Evolutionary conservation across 2,888 invertebrate genomes (phyloP).

Genomic region (Leistus spinibarbis): DNA sequence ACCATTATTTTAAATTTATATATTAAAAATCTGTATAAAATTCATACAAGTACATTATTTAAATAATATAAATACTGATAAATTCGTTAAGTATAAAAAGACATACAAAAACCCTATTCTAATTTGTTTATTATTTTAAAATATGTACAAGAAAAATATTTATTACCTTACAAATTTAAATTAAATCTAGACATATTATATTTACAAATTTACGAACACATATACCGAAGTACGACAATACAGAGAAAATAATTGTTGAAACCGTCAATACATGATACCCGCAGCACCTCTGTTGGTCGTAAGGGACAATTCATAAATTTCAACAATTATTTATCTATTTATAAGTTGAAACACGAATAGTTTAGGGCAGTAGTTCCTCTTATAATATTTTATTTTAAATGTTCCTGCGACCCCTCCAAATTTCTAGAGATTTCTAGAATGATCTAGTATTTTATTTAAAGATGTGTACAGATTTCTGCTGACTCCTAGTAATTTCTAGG

Average conservation of each 20-base stretch:
- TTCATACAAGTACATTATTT: slow-evolving; percentile 21
- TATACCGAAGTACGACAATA: neutral
- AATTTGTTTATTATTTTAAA: neutral
- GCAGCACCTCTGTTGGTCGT: no score
- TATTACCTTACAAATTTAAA: neutral
- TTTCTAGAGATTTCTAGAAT: no score
- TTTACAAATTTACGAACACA: slow-evolving; percentile 31
- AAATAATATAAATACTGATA: slow-evolving; percentile 33
- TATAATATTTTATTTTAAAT: no score
- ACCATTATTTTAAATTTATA: slow-evolving; percentile 19
- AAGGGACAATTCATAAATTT: no score
- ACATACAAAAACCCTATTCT: slow-evolving; percentile 27
- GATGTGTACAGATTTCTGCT: no score
- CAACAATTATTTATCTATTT: no score
- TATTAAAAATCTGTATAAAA: slow-evolving; percentile 38
- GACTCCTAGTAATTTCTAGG: no score
- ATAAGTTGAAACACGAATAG: no score
- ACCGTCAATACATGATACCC: no score
- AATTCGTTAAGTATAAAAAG: slow-evolving; percentile 1
- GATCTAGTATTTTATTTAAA: no score
- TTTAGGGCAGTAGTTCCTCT: no score
- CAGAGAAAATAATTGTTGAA: neutral
- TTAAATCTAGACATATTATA: neutral
- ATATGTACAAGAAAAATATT: neutral
- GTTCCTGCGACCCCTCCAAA: no score